phyloP scores from a whole-genome alignment of 2,797 vertebrate genomes.

The Sandelia bainsii region DNA sequence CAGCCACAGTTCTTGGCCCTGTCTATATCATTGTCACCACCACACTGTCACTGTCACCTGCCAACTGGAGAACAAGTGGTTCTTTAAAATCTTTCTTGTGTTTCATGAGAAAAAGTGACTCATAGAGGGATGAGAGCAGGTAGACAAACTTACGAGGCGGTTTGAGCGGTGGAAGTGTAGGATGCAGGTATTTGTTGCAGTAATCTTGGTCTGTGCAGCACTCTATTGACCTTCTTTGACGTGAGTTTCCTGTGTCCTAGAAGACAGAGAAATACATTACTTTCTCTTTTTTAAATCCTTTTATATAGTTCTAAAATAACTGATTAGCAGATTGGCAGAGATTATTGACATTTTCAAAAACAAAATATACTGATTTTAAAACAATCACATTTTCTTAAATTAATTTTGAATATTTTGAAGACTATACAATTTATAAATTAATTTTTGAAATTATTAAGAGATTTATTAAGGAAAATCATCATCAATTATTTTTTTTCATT shows the following conservation, averaged over 20 bases:
- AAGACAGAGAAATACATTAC: constrained; percentile 1
- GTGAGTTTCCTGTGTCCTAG: constrained; percentile 91
- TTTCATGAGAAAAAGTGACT: constrained; percentile 17
- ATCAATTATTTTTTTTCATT: neutral
- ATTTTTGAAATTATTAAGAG: too few relatives aligned
- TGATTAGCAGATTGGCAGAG: too few relatives aligned
- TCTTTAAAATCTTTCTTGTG: constrained; percentile 7
- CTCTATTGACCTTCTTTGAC: constrained; percentile 90
- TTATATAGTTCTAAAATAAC: neutral
- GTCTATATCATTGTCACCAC: constrained; percentile 42
- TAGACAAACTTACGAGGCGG: constrained; percentile 84
- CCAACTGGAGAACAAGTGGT: constrained; percentile 24
- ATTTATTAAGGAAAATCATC: neutral
- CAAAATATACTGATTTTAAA: too few relatives aligned
- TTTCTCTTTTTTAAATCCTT: too few relatives aligned
- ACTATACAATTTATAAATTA: too few relatives aligned
- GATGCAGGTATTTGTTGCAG: constrained; percentile 93
- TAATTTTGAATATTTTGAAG: too few relatives aligned
- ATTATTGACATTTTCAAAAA: too few relatives aligned
- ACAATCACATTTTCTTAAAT: too few relatives aligned
- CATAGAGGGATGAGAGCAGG: neutral
- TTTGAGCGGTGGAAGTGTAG: constrained; percentile 91
- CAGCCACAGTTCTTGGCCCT: constrained; percentile 31
- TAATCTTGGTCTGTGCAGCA: constrained; percentile 95
- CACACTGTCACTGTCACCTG: constrained; percentile 36